Evolutionary conservation across 2,113 vertebrate genomes (phyloP).

Genomic region (Eidolon helvum): DNA sequence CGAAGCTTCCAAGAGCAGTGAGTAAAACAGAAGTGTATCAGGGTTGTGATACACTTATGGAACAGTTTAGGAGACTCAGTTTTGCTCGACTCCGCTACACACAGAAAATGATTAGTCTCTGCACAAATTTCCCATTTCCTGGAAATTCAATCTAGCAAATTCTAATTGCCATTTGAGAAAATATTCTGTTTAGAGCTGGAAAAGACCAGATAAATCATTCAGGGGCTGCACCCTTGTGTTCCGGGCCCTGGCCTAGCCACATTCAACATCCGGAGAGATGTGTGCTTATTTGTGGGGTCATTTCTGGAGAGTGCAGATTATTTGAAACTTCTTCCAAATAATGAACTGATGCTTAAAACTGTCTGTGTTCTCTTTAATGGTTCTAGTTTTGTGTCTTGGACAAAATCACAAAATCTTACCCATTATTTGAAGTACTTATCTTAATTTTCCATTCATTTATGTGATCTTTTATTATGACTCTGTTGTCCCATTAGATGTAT

Average conservation of each 20-base stretch:
- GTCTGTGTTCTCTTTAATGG: neutral
- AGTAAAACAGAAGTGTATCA: neutral
- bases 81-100: neutral
- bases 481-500: neutral
- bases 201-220: neutral
- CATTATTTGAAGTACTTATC: neutral
- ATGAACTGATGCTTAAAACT: neutral
- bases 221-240: neutral
- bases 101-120: neutral
- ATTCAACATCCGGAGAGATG: fast-evolving
- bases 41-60: neutral
- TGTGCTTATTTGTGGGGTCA: neutral
- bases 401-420: neutral
- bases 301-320: neutral
- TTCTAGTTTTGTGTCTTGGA: neutral
- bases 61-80: neutral
- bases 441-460: neutral
- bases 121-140: neutral
- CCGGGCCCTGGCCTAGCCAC: neutral
- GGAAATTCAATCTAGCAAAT: neutral
- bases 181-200: neutral
- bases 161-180: neutral
- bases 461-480: neutral
- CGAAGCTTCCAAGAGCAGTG: neutral
- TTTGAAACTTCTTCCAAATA: neutral